Base-by-base conservation (phyloP, 2,888 invertebrate genomes). In the Drosophila affinis region DNA sequence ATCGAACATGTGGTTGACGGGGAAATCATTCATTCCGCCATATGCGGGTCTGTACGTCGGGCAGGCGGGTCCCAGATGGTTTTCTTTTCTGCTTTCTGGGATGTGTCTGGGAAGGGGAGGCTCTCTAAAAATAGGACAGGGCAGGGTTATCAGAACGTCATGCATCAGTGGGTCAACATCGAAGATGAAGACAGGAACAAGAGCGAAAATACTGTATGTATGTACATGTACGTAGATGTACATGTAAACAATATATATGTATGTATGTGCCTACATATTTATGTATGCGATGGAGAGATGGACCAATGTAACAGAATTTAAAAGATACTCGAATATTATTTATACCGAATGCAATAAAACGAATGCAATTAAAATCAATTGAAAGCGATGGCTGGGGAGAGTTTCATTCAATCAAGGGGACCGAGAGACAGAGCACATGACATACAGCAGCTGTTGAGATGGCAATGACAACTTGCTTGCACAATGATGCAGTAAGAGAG, bases 291-390 rank as follows among this genome's bases (percentile, higher is more conserved):
- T 39, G 32, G 12, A n/a, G 12, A 45, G 24, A 44, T 21, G 21
- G 39, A 7, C 3, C 39, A 39, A 39, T 39, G 14, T 39, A 39
- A n/a, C n/a, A 7, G n/a, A 39, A 39, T 67, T 68, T 57, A 67
- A 57, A 67, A 57, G 48, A 51, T 69, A 69, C 72, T 70, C 55
- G 24, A 54, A 55, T 21, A 72, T 51, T 72, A 62, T 54, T 32
- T 70, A 60, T 47, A 45, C 32, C 17, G 68, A 70, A 46, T 70
- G 71, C 61, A 70, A 14, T 46, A 52, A 47, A 46, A 59, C 60
- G 67, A 76, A 73, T 73, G 71, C 83, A 89, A 86, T 86, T 89
- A 86, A 89, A 85, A 78, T 73, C 89, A 86, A 86, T 86, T 89
- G 86, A 89, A 60, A 57, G 56, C 60, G 68, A 57, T 63, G 39